Base-by-base conservation (phyloP, 1,140 invertebrate species). In the Aphis craccivora region DNA sequence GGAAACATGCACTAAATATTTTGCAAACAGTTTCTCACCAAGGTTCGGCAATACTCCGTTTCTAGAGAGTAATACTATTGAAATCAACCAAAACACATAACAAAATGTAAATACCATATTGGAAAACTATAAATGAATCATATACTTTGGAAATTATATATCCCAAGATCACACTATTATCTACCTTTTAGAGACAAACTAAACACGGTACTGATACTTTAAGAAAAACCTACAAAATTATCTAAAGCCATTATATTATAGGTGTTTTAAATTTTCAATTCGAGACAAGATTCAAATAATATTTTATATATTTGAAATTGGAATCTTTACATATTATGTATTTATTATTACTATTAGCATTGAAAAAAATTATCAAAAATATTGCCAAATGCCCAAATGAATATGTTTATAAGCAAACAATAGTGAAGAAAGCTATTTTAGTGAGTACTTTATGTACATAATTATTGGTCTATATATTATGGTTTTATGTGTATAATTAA, bases 31-130 rank as follows among this genome's bases (percentile, higher is more conserved):
- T 96, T 96, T 96, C 96, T 97, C 96, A 97, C 96, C 96, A 96
- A 97, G 95, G 96, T 96, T 96, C 96, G 96, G 96, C 95, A 97
- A 96, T 95, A 96, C 96, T 96, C 96, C 96, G 95, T 96, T 96
- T 96, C 96, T 97, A 96, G 96, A 96, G 96, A 97, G 96, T 96
- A 97, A 96, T 96, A 97, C 96, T 97, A 96, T 92, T 92, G 91
- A 84, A 91, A 91, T 76, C 90, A 91, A 91, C 90, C 90, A 91
- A 91, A 91, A 92, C 43, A 92, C 91, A 92, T 45, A 67, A 92
- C 91, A 92, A 37, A 81, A 83, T 84, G 51, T 92, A 92, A 92
- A 84, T 83, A 92, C 91, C 76, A 84, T 92, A 83, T 84, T 81
- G 67, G 9, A 53, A 92, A 92, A 81, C 76, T 83, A 81, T 91